Base-by-base conservation (phyloP, 2,888 invertebrate species). In the Polydrusus tereticollis region DNA sequence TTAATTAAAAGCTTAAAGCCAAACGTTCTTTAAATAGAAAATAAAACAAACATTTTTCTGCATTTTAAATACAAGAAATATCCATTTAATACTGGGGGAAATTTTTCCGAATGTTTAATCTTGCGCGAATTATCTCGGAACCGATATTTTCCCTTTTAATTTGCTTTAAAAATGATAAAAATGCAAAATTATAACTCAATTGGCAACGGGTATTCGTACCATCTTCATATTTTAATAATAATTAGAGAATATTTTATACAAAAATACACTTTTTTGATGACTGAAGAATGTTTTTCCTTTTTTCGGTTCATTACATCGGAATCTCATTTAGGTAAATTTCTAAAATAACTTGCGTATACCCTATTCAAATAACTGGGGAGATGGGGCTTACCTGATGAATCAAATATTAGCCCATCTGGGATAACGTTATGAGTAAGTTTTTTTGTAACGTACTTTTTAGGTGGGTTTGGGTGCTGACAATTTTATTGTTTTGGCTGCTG, bases 1-100 rank as follows among this genome's bases (percentile, higher is more conserved):
- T 63, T 59, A 71, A 71, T 71, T 59, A 71, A 65, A 59, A 36
- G 36, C 45, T 57, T 57, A 52, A 65, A 64, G 47, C 33, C 64
- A 69, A 43, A 63, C 63, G 63, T 69, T 41, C 18, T 45, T 66
- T 58, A 41, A 66, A 57, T 55, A 43, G 45, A 26, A 66, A 64
- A 69, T 16, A 60, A 69, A 69, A 69, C 69, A 69, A 47, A 66
- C 57, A 66, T 66, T 66, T 66, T 55, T 57, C 45, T 64, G 57
- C 38, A 57, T 63, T 57, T 36, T 57, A 57, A 64, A 64, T 63
- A 69, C 69, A 69, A 63, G 65, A 71, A 65, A 71, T 59, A 65
- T 71, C 65, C 58, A 71, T 71, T 71, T 65, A 60, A 65, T 47
- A 63, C 20, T 65, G 63, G 36, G 47, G 20, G 47, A 59, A 26